Evolutionary conservation across 37 sponge, comb jelly and placozoan genomes (phyloP), one percentile per base, ranked within the genome.

Genomic region (Ephydatia muelleri): DNA sequence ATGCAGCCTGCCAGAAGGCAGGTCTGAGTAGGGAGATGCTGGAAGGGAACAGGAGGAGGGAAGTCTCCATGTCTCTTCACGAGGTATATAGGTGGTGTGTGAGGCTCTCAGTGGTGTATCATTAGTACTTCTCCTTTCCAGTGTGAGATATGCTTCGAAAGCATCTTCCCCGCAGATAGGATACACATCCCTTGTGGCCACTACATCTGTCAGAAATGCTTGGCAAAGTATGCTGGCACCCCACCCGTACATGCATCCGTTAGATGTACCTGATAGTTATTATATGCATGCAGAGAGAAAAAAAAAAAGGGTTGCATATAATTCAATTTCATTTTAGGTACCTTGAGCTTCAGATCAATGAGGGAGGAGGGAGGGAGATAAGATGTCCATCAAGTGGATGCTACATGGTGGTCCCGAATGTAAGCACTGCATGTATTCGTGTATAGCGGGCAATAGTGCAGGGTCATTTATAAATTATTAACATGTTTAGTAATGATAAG

Each of bases 381-480:
- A 68, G 79, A 68, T 97, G 97, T 80, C 95, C 97, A 25, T 91
- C 72, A n/a, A 75, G 86, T 57, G 64, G 72, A 80, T 97, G 97
- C 80, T 87, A 68, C 81, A 94, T 78, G 22, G 67, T 92, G 0
- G 91, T 97, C 25, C 97, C 97, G 57, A 68, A 92, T 78, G 97
- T 97, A 65, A 79, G 85, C 40, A 8, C 27, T 28, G 12, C n/a
- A n/a, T n/a, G n/a, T n/a, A n/a, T n/a, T n/a, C n/a, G n/a, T n/a
- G n/a, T n/a, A n/a, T n/a, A n/a, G n/a, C n/a, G n/a, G n/a, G n/a
- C n/a, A n/a, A n/a, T n/a, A n/a, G n/a, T n/a, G n/a, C n/a, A n/a
- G n/a, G n/a, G n/a, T n/a, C n/a, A n/a, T n/a, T n/a, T n/a, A n/a
- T n/a, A n/a, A n/a, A n/a, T n/a, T n/a, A n/a, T n/a, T n/a, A n/a